Conservation (phyloP, 1,140 invertebrate species). For the Cyphomyrmex costatus region DNA sequence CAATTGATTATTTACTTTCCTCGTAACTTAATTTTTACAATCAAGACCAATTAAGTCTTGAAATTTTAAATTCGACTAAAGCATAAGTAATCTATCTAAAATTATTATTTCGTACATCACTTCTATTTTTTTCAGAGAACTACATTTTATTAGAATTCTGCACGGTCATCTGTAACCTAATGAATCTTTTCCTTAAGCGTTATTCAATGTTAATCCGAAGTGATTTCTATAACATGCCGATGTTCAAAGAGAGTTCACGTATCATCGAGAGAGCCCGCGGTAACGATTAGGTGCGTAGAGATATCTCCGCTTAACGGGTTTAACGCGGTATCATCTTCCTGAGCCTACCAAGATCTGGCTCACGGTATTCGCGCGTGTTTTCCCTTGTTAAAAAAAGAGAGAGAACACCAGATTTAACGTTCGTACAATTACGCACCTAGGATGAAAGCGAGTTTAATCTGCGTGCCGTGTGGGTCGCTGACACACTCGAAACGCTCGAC, state of each 20-base stretch:
- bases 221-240: background rate
- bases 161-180: background rate
- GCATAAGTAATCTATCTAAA: background rate
- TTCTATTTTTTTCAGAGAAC: background rate
- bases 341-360: background rate
- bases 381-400: background rate
- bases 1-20: background rate
- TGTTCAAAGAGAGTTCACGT: background rate
- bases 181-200: background rate
- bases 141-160: background rate
- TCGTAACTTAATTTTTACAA: background rate
- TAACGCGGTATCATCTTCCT: background rate
- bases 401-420: constrained; percentile 10
- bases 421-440: constrained; percentile 60
- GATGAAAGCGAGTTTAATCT: constrained; percentile 76
- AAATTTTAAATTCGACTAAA: background rate
- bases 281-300: constrained; percentile 11
- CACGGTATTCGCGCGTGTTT: background rate
- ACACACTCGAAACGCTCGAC: constrained; percentile 60
- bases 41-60: background rate
- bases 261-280: background rate
- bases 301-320: background rate
- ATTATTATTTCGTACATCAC: background rate
- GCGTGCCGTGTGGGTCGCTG: constrained; percentile 68
- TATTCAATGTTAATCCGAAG: background rate